Conservation (phyloP, 2,797 vertebrate species). For the Lateolabrax maculatus region DNA sequence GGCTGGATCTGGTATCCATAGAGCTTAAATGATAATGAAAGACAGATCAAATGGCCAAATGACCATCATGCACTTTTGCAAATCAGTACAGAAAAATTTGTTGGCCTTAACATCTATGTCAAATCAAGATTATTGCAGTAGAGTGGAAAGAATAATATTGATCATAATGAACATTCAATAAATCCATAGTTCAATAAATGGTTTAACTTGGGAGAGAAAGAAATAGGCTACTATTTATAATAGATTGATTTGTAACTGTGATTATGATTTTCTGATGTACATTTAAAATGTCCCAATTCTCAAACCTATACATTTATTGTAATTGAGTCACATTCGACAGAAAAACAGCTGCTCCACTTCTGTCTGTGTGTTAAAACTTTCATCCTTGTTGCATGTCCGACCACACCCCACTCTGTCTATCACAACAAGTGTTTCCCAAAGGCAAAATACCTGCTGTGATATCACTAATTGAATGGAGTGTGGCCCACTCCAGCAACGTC, state of each 20-base stretch:
- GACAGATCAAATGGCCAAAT: constrained; percentile 66
- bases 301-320: constrained; percentile 66
- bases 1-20: constrained; percentile 79
- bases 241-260: constrained; percentile 74
- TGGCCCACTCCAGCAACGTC: constrained; percentile 31
- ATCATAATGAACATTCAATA: constrained; percentile 53
- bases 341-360: constrained; percentile 36
- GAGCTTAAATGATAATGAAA: constrained; percentile 58
- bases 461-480: constrained; percentile 24
- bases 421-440: constrained; percentile 24
- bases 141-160: constrained; percentile 52
- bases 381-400: constrained; percentile 32
- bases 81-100: constrained; percentile 55
- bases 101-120: constrained; percentile 66
- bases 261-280: constrained; percentile 68
- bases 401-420: constrained; percentile 33
- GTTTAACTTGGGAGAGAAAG: constrained; percentile 70
- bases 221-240: constrained; percentile 74
- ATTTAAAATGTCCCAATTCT: constrained; percentile 75
- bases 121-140: constrained; percentile 64
- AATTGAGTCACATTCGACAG: constrained; percentile 35
- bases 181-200: constrained; percentile 60
- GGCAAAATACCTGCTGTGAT: constrained; percentile 34
- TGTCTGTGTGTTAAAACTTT: constrained; percentile 9
- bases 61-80: constrained; percentile 66